A percentile compares a stretch with the other conserved stretches of the same genome.
Conservation (phyloP, 2,797 vertebrate genomes). For the Sebastes reedi region DNA sequence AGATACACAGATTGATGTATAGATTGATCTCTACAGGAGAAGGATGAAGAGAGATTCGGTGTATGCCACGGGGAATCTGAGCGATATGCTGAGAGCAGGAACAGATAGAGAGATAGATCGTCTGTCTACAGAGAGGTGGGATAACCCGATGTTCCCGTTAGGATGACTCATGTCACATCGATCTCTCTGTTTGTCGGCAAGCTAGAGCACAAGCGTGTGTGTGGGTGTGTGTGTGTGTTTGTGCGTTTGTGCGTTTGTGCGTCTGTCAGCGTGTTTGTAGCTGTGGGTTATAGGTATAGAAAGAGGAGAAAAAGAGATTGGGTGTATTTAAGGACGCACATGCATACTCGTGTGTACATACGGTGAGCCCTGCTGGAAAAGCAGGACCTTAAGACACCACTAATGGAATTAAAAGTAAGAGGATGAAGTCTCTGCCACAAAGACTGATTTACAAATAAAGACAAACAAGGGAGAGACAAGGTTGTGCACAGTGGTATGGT, state of each 20-base stretch:
- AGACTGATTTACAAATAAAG: conserved; percentile 1
- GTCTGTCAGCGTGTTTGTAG: neutral
- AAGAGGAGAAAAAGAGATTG: neutral
- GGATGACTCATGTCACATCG: conserved; percentile 62
- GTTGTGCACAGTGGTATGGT: neutral
- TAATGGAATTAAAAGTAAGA: conserved; percentile 63
- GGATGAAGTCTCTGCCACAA: conserved; percentile 34
- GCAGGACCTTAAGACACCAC: conserved; percentile 11
- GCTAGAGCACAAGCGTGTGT: neutral
- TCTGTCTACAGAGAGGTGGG: conserved; percentile 29
- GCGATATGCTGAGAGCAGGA: conserved; percentile 19
- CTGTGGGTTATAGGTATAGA: neutral
- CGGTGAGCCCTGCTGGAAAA: conserved; percentile 8
- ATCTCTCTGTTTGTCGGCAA: conserved; percentile 29
- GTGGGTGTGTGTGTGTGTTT: neutral
- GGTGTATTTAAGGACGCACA: neutral
- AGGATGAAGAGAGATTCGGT: conserved; percentile 16
- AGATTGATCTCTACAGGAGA: conserved; percentile 22
- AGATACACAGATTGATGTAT: conserved; percentile 34
- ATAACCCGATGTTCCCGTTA: conserved; percentile 30
- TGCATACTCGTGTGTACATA: neutral
- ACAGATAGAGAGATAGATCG: conserved; percentile 20
- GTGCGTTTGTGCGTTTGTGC: neutral
- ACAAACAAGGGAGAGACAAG: neutral
- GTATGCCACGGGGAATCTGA: conserved; percentile 12